Percentiles rank a stretch among this genome's conserved stretches.
Evolutionary conservation across 2,113 vertebrate species (phyloP).

Genomic region (Pelvicachromis taeniatus): DNA sequence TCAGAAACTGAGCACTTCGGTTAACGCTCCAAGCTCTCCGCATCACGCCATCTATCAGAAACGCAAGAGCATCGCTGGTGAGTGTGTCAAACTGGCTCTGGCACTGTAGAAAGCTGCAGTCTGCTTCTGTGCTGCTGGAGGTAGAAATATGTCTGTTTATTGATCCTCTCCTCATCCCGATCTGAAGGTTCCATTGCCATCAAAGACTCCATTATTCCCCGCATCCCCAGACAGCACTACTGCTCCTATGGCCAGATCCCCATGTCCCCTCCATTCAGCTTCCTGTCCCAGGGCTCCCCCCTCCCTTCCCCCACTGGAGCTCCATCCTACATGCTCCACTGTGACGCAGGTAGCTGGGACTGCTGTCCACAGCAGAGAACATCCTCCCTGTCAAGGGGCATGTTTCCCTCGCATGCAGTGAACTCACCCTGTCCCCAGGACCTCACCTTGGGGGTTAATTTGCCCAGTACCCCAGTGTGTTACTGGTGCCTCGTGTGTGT

Average conservation of each 20-base stretch:
- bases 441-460: slow-evolving; percentile 36
- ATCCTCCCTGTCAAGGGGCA: slow-evolving; percentile 24
- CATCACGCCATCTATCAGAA: slow-evolving; percentile 82
- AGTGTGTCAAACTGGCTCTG: slow-evolving; percentile 36
- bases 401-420: slow-evolving; percentile 50
- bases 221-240: slow-evolving; percentile 74
- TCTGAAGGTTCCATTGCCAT: slow-evolving; percentile 82
- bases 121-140: not conserved
- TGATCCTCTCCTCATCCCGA: slow-evolving; percentile 37
- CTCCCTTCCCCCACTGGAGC: slow-evolving; percentile 65
- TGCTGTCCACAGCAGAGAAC: slow-evolving; percentile 27
- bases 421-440: slow-evolving; percentile 7
- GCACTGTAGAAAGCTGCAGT: not conserved
- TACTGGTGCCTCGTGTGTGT: slow-evolving; percentile 59
- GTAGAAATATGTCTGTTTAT: not conserved
- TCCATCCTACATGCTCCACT: slow-evolving; percentile 59
- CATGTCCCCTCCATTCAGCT: slow-evolving; percentile 66
- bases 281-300: slow-evolving; percentile 72
- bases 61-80: slow-evolving; percentile 88
- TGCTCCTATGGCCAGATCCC: slow-evolving; percentile 76
- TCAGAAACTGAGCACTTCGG: slow-evolving; percentile 71
- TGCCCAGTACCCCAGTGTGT: slow-evolving; percentile 56
- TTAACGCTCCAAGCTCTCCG: slow-evolving; percentile 55
- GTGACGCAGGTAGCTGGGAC: slow-evolving; percentile 73
- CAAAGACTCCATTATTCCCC: slow-evolving; percentile 82